These are phyloP conservation scores for Podotricha telesiphe DNA, from an alignment of 2,888 invertebrate species.

Conservation along the genomic window DNA sequence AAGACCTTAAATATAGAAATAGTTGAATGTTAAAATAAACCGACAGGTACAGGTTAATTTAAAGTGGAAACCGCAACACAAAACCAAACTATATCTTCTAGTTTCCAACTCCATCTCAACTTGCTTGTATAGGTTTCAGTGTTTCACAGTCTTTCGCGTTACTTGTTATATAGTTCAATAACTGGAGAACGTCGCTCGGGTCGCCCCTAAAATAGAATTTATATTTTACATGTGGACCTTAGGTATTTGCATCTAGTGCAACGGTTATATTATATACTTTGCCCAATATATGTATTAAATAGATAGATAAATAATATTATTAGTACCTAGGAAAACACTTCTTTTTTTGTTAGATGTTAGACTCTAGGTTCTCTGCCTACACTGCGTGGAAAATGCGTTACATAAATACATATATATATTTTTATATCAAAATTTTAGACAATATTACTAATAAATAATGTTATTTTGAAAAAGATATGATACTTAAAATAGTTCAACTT, in stretches of 20 bases:
- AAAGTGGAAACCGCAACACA: constrained; percentile 4
- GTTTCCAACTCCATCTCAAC: constrained; percentile 19
- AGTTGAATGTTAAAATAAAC: neutral
- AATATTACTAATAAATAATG: too few relatives aligned
- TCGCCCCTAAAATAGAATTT: constrained; percentile 26
- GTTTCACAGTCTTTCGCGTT: constrained; percentile 35
- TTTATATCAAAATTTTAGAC: too few relatives aligned
- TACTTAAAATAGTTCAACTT: too few relatives aligned
- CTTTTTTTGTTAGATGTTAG: too few relatives aligned
- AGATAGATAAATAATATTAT: too few relatives aligned
- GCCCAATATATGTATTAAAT: neutral
- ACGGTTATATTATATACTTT: constrained; percentile 13
- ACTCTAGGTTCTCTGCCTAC: too few relatives aligned
- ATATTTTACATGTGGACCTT: constrained; percentile 22
- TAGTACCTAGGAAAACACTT: too few relatives aligned
- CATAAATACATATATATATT: too few relatives aligned
- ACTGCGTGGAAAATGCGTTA: too few relatives aligned
- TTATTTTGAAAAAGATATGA: too few relatives aligned
- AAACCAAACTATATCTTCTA: constrained; percentile 20
- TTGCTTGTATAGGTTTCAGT: constrained; percentile 29
- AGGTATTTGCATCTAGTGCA: constrained; percentile 28
- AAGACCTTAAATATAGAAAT: neutral
- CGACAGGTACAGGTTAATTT: neutral
- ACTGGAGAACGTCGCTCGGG: constrained; percentile 32
- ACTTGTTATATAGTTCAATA: constrained; percentile 41